A percentile compares a stretch with the other conserved stretches of the same genome.
Conservation (phyloP, 1,140 invertebrate species). For the Pararge aegeria region DNA sequence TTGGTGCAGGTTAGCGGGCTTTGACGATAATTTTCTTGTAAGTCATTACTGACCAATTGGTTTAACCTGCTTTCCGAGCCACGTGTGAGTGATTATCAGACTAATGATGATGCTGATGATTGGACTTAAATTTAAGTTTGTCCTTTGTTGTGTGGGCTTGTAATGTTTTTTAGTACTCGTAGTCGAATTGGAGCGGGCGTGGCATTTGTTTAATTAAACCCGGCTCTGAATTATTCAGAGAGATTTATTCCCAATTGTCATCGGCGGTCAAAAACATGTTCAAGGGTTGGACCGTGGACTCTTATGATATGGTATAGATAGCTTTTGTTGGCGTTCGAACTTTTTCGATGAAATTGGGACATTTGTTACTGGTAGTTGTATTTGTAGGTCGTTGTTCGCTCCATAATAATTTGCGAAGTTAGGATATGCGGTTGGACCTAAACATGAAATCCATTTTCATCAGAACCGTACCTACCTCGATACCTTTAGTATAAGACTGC, state of each 20-base stretch:
- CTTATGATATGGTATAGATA: background rate
- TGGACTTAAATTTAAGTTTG: too few relatives aligned
- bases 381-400: constrained; percentile 51
- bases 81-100: too few relatives aligned
- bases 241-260: constrained; percentile 34
- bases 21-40: too few relatives aligned
- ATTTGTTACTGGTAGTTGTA: constrained; percentile 41
- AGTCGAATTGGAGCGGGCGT: constrained; percentile 30
- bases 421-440: constrained; percentile 40
- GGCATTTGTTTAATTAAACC: constrained; percentile 37
- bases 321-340: constrained; percentile 38
- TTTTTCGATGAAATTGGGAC: constrained; percentile 54
- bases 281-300: constrained; percentile 1
- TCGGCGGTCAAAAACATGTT: constrained; percentile 21
- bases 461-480: constrained; percentile 55
- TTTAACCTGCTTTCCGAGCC: too few relatives aligned
- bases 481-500: too few relatives aligned
- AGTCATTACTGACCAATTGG: too few relatives aligned
- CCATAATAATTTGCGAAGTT: constrained; percentile 61
- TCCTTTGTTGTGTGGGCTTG: too few relatives aligned
- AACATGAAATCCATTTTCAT: constrained; percentile 60
- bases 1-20: too few relatives aligned
- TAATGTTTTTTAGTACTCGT: constrained; percentile 24
- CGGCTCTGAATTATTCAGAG: constrained; percentile 31
- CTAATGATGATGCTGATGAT: too few relatives aligned